Conservation (phyloP, 1,140 invertebrate genomes). For the Heliconius congener region DNA sequence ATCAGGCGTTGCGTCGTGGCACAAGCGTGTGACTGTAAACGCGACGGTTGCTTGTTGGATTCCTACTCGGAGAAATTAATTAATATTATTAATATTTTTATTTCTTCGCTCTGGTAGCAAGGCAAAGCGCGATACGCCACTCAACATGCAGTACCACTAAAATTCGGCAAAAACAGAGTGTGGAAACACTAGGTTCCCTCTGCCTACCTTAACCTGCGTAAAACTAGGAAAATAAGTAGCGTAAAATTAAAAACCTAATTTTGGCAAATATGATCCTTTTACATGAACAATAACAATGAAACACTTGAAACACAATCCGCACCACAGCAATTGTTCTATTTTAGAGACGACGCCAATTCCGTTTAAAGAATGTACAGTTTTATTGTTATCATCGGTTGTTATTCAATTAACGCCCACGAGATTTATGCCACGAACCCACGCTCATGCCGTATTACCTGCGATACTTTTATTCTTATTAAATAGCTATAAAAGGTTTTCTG, state of each 20-base stretch:
- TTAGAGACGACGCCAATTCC: conserved; percentile 36
- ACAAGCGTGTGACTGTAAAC: no score
- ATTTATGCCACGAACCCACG: conserved; percentile 50
- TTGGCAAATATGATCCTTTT: conserved; percentile 6
- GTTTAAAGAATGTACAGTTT: conserved; percentile 44
- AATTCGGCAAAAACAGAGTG: no score
- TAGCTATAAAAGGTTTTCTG: neutral
- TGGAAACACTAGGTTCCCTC: no score
- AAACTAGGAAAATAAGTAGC: no score
- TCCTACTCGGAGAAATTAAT: no score
- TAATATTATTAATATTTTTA: no score
- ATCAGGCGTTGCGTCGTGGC: no score
- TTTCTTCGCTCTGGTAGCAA: no score
- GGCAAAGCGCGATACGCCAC: no score
- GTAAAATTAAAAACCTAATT: neutral
- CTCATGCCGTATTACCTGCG: conserved; percentile 38
- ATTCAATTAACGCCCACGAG: conserved; percentile 65
- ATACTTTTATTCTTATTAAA: conserved; percentile 22
- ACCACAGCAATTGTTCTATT: conserved; percentile 37
- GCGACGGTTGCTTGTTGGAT: no score
- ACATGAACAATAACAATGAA: conserved; percentile 21
- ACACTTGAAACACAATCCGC: conserved; percentile 24
- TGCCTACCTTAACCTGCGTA: no score
- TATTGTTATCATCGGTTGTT: conserved; percentile 55
- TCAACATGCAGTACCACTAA: no score